Conservation (phyloP, 2,113 vertebrate species). For the Numida meleagris region DNA sequence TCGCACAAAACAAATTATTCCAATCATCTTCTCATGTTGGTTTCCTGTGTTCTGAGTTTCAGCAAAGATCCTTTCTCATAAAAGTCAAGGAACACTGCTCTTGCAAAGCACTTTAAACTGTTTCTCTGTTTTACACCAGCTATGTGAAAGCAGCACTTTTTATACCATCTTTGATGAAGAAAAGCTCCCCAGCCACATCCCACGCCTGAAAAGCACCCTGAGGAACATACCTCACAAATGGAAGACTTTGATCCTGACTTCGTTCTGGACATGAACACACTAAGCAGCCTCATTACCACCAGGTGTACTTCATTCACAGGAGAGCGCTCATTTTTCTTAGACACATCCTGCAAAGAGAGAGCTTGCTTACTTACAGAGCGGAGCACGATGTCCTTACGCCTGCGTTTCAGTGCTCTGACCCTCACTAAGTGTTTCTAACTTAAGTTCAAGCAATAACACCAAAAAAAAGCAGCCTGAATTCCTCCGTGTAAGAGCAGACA, state of each 20-base stretch:
- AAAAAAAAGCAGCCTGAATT: not conserved
- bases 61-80: not conserved
- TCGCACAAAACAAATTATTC: not conserved
- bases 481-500: not conserved
- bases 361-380: not conserved
- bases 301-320: constrained; percentile 95
- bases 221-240: constrained; percentile 86
- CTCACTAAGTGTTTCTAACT: not conserved
- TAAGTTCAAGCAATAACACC: not conserved
- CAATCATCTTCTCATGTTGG: not conserved
- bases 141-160: not conserved
- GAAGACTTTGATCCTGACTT: constrained; percentile 97
- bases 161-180: not conserved
- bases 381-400: not conserved
- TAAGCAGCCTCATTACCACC: constrained; percentile 97
- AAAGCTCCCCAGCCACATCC: not conserved
- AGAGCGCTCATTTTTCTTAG: constrained; percentile 94
- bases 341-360: constrained; percentile 85
- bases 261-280: constrained; percentile 98
- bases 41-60: not conserved
- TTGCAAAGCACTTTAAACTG: not conserved
- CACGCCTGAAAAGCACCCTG: not conserved
- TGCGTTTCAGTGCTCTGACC: not conserved
- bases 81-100: not conserved
- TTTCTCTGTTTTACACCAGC: not conserved